Conservation (phyloP, 2,888 invertebrate species). For the Tipula helvola region DNA sequence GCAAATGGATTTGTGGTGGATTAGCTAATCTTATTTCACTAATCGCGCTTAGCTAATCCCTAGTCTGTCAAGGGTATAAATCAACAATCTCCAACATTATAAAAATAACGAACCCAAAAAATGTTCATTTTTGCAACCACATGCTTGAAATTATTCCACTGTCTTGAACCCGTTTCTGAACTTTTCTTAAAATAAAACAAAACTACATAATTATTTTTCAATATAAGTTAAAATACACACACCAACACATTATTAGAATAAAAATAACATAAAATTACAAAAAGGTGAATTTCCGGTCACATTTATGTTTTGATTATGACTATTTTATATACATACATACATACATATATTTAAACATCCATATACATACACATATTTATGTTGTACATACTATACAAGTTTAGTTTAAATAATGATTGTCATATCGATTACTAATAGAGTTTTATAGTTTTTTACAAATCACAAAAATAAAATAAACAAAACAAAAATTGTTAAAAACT, state of each 20-base stretch:
- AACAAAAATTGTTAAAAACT: neutral
- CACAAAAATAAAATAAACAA: neutral
- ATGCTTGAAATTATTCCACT: no score
- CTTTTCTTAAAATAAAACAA: neutral
- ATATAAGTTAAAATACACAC: neutral
- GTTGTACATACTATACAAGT: neutral
- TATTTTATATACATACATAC: neutral
- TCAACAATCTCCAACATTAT: no score
- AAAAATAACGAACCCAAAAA: no score
- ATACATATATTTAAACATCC: neutral
- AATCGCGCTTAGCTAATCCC: no score
- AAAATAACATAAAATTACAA: neutral
- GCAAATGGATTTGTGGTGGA: no score
- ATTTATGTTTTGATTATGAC: neutral
- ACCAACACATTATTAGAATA: neutral
- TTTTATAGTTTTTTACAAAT: neutral
- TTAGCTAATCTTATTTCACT: no score
- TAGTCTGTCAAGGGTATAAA: no score
- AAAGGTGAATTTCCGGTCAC: neutral
- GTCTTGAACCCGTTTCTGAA: no score
- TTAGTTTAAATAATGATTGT: neutral
- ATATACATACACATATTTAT: neutral
- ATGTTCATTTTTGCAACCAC: no score
- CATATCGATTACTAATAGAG: neutral
- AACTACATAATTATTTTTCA: neutral